phyloP scores from a whole-genome alignment of 2,797 vertebrate genomes.

The Brotula barbata region DNA sequence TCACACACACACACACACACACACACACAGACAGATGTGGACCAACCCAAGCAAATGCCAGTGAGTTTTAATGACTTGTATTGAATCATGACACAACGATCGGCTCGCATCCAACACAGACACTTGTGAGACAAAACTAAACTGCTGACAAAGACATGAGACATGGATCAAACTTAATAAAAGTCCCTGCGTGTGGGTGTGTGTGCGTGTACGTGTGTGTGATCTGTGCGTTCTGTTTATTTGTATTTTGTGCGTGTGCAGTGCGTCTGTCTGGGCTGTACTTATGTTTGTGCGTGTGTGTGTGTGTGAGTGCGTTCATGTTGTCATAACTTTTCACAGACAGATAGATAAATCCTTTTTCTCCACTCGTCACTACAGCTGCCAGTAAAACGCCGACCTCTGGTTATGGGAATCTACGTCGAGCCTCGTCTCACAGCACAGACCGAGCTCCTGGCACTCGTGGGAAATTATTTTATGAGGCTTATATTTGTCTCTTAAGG shows the following conservation, averaged over 20 bases:
- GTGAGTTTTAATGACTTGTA: constrained; percentile 49
- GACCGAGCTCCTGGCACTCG: constrained; percentile 23
- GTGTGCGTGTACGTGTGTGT: background rate
- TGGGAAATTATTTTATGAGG: constrained; percentile 46
- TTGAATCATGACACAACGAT: constrained; percentile 53
- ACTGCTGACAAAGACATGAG: constrained; percentile 27
- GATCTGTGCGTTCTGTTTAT: constrained; percentile 19
- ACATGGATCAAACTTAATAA: constrained; percentile 20
- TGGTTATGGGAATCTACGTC: constrained; percentile 40
- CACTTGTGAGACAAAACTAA: constrained; percentile 33
- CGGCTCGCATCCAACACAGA: constrained; percentile 19
- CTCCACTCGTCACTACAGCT: constrained; percentile 28
- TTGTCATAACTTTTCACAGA: constrained; percentile 42
- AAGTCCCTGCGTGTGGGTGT: constrained; percentile 6
- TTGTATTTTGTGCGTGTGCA: constrained; percentile 16
- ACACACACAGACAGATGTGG: constrained; percentile 34
- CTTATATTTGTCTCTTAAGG: constrained; percentile 9
- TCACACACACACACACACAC: constrained; percentile 22
- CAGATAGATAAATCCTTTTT: constrained; percentile 44
- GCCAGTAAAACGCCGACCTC: constrained; percentile 39
- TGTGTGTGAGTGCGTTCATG: constrained; percentile 15
- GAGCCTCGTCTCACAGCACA: constrained; percentile 13
- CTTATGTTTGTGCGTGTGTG: constrained; percentile 48
- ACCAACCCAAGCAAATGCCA: constrained; percentile 38
- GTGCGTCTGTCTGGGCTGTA: constrained; percentile 13